A percentile compares a stretch with the other conserved stretches of the same genome.
Conservation (phyloP, 2,113 vertebrate species). For the Dendrocopos noguchii region DNA sequence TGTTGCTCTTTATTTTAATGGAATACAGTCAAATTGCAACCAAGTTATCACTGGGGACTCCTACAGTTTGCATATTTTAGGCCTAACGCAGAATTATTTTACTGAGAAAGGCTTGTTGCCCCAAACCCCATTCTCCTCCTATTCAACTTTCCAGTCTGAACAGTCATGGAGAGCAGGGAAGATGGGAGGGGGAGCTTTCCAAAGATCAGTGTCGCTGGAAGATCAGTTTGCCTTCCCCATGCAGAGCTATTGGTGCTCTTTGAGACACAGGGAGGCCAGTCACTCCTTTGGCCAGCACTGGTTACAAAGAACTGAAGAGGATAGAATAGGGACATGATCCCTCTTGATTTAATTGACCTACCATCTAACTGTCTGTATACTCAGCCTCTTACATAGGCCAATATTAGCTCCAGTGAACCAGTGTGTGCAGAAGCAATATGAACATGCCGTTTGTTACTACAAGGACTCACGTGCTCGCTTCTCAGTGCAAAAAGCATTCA, state of each 20-base stretch:
- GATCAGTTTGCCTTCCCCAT: not conserved
- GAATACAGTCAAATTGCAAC: not conserved
- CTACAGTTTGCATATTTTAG: not conserved
- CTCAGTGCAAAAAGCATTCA: not conserved
- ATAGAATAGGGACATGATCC: not conserved
- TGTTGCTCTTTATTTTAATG: not conserved
- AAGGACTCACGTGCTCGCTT: not conserved
- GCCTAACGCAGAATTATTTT: not conserved
- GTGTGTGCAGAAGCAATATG: not conserved
- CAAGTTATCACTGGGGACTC: not conserved
- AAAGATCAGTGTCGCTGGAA: not conserved
- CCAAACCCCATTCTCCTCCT: not conserved
- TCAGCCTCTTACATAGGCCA: not conserved
- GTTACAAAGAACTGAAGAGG: not conserved
- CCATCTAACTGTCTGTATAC: not conserved
- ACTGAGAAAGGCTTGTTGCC: not conserved
- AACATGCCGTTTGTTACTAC: not conserved
- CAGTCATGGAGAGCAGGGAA: not conserved
- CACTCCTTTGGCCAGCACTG: not conserved
- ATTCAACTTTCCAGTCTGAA: not conserved
- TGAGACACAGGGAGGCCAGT: not conserved
- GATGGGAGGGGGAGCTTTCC: not conserved
- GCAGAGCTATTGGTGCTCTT: not conserved
- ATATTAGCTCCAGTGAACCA: not conserved
- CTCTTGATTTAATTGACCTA: not conserved